These are phyloP conservation scores for Phytoseiulus persimilis DNA, from an alignment of 2,888 invertebrate genomes.

Conservation along the genomic window DNA sequence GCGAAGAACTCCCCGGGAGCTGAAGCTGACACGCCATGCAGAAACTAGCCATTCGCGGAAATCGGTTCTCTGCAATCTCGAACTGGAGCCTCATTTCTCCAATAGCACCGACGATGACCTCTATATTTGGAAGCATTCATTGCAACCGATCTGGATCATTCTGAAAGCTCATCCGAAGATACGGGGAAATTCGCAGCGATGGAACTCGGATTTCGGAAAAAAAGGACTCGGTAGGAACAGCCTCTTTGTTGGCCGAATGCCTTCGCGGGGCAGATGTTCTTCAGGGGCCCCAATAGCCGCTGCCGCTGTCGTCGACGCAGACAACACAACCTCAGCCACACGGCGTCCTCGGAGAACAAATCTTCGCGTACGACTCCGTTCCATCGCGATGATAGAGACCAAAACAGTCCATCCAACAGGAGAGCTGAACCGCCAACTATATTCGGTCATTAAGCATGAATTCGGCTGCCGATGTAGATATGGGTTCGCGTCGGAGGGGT, in stretches of 20 bases:
- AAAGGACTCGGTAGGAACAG: neutral
- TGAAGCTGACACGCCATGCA: neutral
- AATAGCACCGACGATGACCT: neutral
- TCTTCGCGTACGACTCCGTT: neutral
- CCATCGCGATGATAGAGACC: neutral
- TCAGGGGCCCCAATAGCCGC: neutral
- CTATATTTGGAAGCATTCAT: neutral
- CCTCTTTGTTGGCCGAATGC: neutral
- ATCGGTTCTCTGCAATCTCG: neutral
- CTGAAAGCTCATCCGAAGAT: neutral
- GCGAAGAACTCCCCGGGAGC: neutral
- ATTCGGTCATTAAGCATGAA: neutral
- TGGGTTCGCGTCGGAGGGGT: neutral
- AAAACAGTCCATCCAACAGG: neutral
- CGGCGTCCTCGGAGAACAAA: neutral
- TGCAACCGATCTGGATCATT: neutral
- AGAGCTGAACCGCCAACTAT: neutral
- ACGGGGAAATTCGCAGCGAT: neutral
- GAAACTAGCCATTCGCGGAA: neutral
- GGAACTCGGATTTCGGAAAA: neutral
- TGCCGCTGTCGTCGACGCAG: neutral
- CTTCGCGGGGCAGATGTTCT: conserved; percentile 5
- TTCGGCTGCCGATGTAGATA: neutral
- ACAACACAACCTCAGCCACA: neutral
- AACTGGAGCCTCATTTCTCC: neutral